A percentile compares a stretch with the other conserved stretches of the same genome.
These are phyloP conservation scores for Pollicipes pollicipes DNA, from an alignment of 1,140 invertebrate species.

Conservation along the genomic window DNA sequence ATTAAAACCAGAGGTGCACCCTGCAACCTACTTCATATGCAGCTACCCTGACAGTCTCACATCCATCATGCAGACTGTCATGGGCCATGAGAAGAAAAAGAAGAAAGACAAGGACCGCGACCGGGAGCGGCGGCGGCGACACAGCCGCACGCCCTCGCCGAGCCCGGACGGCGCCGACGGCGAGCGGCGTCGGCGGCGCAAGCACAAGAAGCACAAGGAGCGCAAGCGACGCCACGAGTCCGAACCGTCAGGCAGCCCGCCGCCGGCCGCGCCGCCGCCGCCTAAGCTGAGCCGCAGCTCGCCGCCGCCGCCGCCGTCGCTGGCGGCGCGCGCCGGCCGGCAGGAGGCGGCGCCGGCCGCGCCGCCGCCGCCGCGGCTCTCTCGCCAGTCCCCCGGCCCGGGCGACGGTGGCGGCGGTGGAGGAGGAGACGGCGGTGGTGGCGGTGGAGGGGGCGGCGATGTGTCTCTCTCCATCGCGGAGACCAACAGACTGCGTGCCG, in stretches of 20 bases:
- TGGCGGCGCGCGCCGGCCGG: background rate
- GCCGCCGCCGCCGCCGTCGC: background rate
- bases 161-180: background rate
- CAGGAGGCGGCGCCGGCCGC: background rate
- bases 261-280: background rate
- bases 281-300: background rate
- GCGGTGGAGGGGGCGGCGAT: slow-evolving; percentile 20
- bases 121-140: background rate
- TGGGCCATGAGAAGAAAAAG: slow-evolving; percentile 3
- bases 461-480: slow-evolving; percentile 60
- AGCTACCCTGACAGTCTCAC: too few species aligned
- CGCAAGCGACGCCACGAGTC: background rate
- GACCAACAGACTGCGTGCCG: slow-evolving; percentile 76
- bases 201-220: background rate
- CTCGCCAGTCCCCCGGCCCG: background rate
- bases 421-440: background rate
- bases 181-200: background rate
- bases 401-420: background rate
- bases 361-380: background rate
- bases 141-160: background rate
- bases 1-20: too few species aligned
- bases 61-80: too few species aligned
- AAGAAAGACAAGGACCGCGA: background rate
- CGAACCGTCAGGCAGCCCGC: background rate
- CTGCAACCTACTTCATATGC: too few species aligned